These are phyloP conservation scores for Standfussiana lucernea DNA, from an alignment of 2,888 invertebrate genomes.

Conservation along the genomic window DNA sequence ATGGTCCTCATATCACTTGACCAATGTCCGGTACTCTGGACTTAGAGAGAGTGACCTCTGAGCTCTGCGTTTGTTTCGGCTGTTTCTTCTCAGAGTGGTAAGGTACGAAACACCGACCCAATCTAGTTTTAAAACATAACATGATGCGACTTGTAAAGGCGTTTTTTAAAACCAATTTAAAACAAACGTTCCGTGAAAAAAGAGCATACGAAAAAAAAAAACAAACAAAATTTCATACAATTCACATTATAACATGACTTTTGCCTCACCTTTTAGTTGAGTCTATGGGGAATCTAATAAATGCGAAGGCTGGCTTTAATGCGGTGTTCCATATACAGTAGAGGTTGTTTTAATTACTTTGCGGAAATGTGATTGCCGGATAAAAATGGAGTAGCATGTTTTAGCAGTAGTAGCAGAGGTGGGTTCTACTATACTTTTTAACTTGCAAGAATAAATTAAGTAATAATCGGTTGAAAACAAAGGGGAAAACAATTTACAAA, in stretches of 20 bases:
- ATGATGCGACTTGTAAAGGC: too few species aligned
- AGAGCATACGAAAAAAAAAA: neutral
- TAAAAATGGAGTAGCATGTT: constrained; percentile 8
- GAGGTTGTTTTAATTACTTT: constrained; percentile 59
- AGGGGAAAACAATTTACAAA: too few species aligned
- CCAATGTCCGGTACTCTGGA: too few species aligned
- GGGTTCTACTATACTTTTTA: neutral
- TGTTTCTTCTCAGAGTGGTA: too few species aligned
- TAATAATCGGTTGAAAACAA: neutral
- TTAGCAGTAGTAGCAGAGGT: neutral
- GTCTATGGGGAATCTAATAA: constrained; percentile 52
- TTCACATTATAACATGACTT: neutral
- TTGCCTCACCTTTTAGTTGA: neutral
- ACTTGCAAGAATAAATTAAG: neutral
- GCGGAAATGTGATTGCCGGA: constrained; percentile 41
- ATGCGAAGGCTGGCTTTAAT: constrained; percentile 49
- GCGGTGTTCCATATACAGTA: constrained; percentile 28
- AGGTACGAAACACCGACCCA: too few species aligned
- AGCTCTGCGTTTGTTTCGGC: too few species aligned
- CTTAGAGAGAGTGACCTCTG: too few species aligned
- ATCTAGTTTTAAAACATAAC: too few species aligned
- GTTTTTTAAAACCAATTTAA: too few species aligned
- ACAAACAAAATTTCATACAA: neutral
- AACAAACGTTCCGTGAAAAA: neutral
- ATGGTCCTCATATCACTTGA: too few species aligned